A percentile compares a stretch with the other conserved stretches of the same genome.
phyloP scores from a whole-genome alignment of 2,888 invertebrate genomes.

The Smittia sp. region DNA sequence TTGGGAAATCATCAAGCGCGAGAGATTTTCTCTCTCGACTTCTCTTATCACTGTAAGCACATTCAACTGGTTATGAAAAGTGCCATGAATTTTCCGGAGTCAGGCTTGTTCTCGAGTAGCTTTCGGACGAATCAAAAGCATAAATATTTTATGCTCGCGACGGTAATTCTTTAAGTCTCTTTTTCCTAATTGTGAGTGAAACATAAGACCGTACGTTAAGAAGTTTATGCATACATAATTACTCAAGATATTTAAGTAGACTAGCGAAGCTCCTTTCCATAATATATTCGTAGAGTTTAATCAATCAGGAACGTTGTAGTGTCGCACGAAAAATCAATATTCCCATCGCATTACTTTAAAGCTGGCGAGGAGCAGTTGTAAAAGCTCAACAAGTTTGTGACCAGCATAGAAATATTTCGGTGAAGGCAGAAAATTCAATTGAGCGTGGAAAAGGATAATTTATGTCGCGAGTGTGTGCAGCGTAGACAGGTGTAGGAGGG shows the following conservation, averaged over 20 bases:
- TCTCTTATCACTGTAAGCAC: slow-evolving; percentile 9
- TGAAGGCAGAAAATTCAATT: neutral
- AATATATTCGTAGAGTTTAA: neutral
- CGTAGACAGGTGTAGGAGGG: neutral
- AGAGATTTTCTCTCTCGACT: neutral
- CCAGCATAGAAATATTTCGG: too few relatives aligned
- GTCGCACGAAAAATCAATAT: too few relatives aligned
- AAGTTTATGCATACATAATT: neutral
- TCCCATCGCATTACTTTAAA: too few relatives aligned
- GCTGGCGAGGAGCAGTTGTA: too few relatives aligned
- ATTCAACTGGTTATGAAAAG: slow-evolving; percentile 36
- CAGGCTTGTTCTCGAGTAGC: slow-evolving; percentile 40
- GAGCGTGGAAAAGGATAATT: slow-evolving; percentile 5
- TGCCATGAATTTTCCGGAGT: slow-evolving; percentile 27
- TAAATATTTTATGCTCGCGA: slow-evolving; percentile 27
- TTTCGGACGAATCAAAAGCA: slow-evolving; percentile 31
- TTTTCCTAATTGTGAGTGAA: neutral
- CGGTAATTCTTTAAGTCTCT: neutral
- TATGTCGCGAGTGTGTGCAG: neutral
- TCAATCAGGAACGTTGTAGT: too few relatives aligned
- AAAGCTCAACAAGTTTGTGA: neutral
- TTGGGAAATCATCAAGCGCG: neutral
- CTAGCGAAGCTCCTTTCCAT: neutral
- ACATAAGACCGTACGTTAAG: neutral
- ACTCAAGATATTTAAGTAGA: neutral